Evolutionary conservation across 2,888 invertebrate genomes (phyloP).

Genomic region (Eurytoma californica): DNA sequence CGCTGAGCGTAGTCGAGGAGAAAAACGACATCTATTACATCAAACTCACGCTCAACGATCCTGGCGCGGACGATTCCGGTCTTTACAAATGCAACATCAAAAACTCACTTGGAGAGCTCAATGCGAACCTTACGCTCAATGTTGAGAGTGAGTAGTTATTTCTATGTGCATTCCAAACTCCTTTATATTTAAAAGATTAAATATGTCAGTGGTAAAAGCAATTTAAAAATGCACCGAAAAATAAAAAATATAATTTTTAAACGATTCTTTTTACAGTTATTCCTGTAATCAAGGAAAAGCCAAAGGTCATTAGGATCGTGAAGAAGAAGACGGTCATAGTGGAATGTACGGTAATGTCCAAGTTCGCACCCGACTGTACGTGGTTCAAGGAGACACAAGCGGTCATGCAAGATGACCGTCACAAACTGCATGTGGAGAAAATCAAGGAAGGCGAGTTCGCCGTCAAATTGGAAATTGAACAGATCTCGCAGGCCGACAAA

Average conservation of each 20-base stretch:
- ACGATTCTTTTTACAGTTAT: constrained; percentile 80
- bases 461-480: constrained; percentile 92
- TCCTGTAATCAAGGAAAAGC: constrained; percentile 94
- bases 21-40: constrained; percentile 89
- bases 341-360: constrained; percentile 94
- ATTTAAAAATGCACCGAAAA: too few relatives aligned
- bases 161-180: background rate
- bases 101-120: constrained; percentile 96
- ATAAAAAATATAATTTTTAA: background rate
- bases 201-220: too few relatives aligned
- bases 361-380: constrained; percentile 93
- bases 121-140: constrained; percentile 97
- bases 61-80: constrained; percentile 96
- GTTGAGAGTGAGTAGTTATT: constrained; percentile 90
- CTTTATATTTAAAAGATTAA: background rate
- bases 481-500: constrained; percentile 87
- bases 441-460: constrained; percentile 92
- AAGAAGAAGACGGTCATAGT: constrained; percentile 95
- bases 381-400: constrained; percentile 93
- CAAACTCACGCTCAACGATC: constrained; percentile 90
- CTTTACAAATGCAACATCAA: constrained; percentile 98
- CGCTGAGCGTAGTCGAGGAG: constrained; percentile 83
- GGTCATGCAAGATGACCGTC: constrained; percentile 86
- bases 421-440: constrained; percentile 86
- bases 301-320: constrained; percentile 92